Conservation (phyloP, 2,113 vertebrate genomes). For the Phalacrocorax pelagicus region DNA sequence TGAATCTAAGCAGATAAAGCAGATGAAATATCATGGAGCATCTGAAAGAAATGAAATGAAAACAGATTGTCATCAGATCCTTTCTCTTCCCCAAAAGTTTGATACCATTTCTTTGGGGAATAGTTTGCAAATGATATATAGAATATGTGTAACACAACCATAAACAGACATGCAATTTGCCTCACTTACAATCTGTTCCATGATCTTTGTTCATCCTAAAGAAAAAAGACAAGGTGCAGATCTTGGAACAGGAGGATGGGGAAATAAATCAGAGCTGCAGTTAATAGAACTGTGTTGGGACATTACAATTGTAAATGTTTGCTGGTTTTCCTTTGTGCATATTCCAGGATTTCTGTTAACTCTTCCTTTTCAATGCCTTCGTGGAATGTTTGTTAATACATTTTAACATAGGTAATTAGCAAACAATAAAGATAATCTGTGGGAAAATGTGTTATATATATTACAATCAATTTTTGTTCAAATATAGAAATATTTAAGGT, state of each 20-base stretch:
- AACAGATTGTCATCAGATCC: conserved; percentile 74
- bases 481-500: not conserved
- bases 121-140: conserved; percentile 75
- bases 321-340: not conserved
- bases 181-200: conserved; percentile 74
- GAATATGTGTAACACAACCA: conserved; percentile 69
- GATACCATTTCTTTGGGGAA: conserved; percentile 75
- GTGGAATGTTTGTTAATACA: not conserved
- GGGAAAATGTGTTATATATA: not conserved
- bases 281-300: conserved; percentile 62
- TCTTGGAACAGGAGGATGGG: conserved; percentile 36
- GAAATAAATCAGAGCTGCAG: conserved; percentile 65
- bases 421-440: not conserved
- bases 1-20: conserved; percentile 21
- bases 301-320: not conserved
- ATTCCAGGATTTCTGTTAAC: conserved; percentile 52
- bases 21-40: conserved; percentile 54
- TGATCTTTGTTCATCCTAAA: conserved; percentile 72
- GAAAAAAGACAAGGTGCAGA: conserved; percentile 51
- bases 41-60: conserved; percentile 73
- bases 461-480: conserved; percentile 47
- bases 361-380: not conserved
- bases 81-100: conserved; percentile 70
- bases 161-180: conserved; percentile 73
- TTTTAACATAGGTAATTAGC: not conserved